Conservation (phyloP, 2,888 invertebrate species). For the Corythucha ciliata region DNA sequence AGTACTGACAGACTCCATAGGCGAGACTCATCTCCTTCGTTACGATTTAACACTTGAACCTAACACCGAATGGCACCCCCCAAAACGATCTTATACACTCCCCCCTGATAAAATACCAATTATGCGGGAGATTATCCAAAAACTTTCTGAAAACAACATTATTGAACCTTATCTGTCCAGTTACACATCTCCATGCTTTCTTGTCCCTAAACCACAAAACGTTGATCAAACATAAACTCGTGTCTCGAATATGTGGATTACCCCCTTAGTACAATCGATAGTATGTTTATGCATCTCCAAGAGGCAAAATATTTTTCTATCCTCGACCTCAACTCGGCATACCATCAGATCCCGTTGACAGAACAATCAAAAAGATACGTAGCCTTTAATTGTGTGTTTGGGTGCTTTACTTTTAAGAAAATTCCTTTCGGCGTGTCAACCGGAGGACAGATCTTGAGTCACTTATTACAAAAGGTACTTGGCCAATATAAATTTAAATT, state of each 20-base stretch:
- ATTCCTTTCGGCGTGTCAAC: constrained; percentile 27
- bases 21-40: no score
- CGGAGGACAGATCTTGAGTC: constrained; percentile 1
- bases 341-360: constrained; percentile 21
- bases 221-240: not conserved
- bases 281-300: constrained; percentile 9
- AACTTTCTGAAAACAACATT: not conserved
- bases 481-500: constrained; percentile 25
- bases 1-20: no score
- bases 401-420: constrained; percentile 13
- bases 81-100: no score
- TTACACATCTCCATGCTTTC: constrained; percentile 7
- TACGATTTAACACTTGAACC: no score
- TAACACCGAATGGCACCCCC: no score
- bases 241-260: not conserved
- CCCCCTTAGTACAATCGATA: constrained; percentile 17
- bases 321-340: constrained; percentile 21
- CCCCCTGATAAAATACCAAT: not conserved
- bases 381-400: constrained; percentile 17
- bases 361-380: constrained; percentile 6
- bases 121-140: not conserved
- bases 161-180: constrained; percentile 2
- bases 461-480: constrained; percentile 24
- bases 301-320: constrained; percentile 18
- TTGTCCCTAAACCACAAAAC: constrained; percentile 3